Percentiles rank a stretch among this genome's conserved stretches.
Evolutionary conservation across 1,140 invertebrate species (phyloP).

Genomic region (Trichonephila clavipes): DNA sequence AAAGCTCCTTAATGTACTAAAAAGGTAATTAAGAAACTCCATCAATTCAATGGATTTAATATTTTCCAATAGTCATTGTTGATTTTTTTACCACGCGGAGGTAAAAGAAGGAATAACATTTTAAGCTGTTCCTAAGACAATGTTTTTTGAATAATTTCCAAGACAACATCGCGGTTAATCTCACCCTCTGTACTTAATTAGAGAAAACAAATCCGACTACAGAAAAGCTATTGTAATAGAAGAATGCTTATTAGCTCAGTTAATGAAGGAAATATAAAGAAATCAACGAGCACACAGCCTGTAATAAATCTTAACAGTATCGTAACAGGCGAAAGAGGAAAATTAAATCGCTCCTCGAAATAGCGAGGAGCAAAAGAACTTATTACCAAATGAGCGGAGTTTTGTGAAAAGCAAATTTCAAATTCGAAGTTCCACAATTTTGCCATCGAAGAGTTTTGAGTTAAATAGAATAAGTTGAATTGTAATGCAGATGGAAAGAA

Average conservation of each 20-base stretch:
- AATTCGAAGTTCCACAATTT: constrained; percentile 10
- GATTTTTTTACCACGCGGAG: too few species aligned
- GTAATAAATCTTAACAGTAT: constrained; percentile 17
- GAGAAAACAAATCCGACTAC: not conserved
- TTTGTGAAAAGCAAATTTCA: not conserved
- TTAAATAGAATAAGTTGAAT: constrained; percentile 12
- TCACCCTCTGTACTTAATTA: not conserved
- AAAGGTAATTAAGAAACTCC: too few species aligned
- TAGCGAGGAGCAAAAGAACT: not conserved
- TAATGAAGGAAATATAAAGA: constrained; percentile 22
- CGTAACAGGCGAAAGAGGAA: not conserved
- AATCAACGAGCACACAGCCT: not conserved
- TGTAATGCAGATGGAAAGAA: not conserved
- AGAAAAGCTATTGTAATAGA: not conserved
- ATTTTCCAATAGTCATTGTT: too few species aligned
- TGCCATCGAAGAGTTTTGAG: constrained; percentile 4
- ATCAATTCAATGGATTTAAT: too few species aligned
- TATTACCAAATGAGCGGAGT: not conserved
- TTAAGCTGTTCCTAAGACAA: too few species aligned
- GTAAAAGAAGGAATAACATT: too few species aligned
- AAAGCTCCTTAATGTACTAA: too few species aligned
- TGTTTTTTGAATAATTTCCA: not conserved
- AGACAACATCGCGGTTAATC: not conserved
- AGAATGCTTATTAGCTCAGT: not conserved
- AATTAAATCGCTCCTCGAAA: not conserved